Evolutionary conservation across 53 echinoderm and acorn worm genomes (phyloP).

Genomic region (Patiria pectinifera): DNA sequence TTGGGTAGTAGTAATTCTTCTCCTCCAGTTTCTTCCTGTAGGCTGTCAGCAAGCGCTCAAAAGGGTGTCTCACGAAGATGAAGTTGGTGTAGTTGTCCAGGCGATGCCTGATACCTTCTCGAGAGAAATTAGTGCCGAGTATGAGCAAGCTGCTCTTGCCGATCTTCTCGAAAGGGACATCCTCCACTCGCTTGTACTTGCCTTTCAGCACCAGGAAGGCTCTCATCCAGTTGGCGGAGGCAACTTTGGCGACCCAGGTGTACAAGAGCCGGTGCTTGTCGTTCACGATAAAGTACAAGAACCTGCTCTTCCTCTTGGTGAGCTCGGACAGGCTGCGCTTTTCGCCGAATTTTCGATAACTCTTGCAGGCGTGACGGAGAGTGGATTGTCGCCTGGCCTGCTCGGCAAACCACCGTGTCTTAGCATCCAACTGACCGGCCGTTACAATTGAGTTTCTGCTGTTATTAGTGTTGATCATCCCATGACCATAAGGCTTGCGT

Average conservation of each 20-base stretch:
- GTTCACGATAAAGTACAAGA: constrained; percentile 68
- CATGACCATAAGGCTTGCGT: too few relatives aligned
- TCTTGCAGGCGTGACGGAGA: background rate
- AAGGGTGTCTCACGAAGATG: constrained; percentile 75
- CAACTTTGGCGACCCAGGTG: constrained; percentile 71
- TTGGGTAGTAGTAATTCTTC: constrained; percentile 55
- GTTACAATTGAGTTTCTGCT: too few relatives aligned
- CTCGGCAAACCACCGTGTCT: background rate
- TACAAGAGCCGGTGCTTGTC: constrained; percentile 67
- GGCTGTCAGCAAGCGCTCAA: constrained; percentile 68
- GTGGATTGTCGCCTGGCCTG: background rate
- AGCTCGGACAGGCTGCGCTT: background rate
- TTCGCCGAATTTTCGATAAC: background rate
- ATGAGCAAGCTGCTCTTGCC: constrained; percentile 66
- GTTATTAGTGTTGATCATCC: too few relatives aligned
- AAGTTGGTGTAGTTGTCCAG: constrained; percentile 71
- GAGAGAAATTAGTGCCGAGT: constrained; percentile 36
- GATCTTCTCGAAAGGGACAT: constrained; percentile 53
- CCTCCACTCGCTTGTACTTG: constrained; percentile 49
- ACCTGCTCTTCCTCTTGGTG: constrained; percentile 49
- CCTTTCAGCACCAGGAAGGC: constrained; percentile 38
- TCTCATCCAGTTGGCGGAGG: constrained; percentile 75
- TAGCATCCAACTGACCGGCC: too few relatives aligned
- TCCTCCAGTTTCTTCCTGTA: constrained; percentile 69
- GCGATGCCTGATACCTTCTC: constrained; percentile 58